A percentile compares a stretch with the other conserved stretches of the same genome.
These are phyloP conservation scores for Tenrec ecaudatus DNA, from an alignment of 2,113 vertebrate species.

Conservation along the genomic window DNA sequence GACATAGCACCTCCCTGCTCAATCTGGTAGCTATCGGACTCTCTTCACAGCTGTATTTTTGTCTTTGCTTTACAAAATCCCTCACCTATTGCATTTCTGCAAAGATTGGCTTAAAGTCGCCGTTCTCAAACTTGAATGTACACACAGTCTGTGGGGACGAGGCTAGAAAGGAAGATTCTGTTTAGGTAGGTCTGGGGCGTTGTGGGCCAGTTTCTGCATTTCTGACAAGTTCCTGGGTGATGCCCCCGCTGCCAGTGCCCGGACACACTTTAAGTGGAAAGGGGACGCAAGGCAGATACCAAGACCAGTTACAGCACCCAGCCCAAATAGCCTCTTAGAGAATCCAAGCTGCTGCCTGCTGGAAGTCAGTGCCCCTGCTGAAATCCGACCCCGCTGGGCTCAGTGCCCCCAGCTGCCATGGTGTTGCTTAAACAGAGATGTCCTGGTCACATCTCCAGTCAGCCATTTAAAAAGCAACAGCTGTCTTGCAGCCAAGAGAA, in stretches of 20 bases:
- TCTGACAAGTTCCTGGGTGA: neutral
- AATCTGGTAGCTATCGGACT: neutral
- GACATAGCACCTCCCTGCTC: constrained; percentile 23
- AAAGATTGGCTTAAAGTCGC: constrained; percentile 10
- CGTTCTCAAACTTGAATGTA: neutral
- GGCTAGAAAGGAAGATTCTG: constrained; percentile 35
- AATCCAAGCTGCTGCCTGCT: neutral
- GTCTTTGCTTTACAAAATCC: constrained; percentile 45
- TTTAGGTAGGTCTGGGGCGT: neutral
- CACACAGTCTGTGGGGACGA: neutral
- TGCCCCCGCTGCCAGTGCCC: neutral
- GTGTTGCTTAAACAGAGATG: neutral
- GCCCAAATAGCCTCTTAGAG: constrained; percentile 16
- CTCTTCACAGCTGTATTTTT: constrained; percentile 44
- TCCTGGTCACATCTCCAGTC: neutral
- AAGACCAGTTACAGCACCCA: neutral
- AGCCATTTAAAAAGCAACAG: constrained; percentile 39
- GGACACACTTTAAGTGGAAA: neutral
- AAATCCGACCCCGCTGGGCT: constrained; percentile 24
- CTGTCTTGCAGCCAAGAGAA: neutral
- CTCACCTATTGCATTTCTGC: constrained; percentile 15
- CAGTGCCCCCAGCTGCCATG: constrained; percentile 1
- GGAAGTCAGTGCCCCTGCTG: neutral
- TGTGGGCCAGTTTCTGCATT: neutral
- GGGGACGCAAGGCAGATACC: neutral